A percentile compares a stretch with the other conserved stretches of the same genome.
Conservation (phyloP, 1,140 invertebrate genomes). For the Lepidurus apus region DNA sequence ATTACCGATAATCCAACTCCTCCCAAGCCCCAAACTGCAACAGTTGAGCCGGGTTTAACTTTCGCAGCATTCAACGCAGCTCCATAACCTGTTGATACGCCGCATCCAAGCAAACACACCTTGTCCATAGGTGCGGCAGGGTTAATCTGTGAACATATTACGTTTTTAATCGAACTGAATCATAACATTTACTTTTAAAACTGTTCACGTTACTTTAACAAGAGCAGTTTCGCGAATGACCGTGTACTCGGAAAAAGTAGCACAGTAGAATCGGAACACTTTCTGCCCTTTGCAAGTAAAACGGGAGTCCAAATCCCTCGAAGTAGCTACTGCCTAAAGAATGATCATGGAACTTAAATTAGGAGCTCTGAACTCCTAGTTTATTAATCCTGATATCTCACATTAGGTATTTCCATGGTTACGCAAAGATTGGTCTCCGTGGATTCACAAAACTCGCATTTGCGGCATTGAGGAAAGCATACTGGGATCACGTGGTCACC, state of each 20-base stretch:
- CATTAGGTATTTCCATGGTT: slow-evolving; percentile 43
- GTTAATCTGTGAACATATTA: slow-evolving; percentile 39
- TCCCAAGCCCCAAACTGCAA: slow-evolving; percentile 54
- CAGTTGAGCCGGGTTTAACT: slow-evolving; percentile 43
- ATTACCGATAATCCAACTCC: slow-evolving; percentile 56
- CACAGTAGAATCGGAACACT: slow-evolving; percentile 54
- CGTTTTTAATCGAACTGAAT: background rate
- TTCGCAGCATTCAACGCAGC: slow-evolving; percentile 52
- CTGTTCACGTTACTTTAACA: slow-evolving; percentile 39
- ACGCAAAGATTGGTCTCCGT: slow-evolving; percentile 47
- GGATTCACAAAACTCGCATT: slow-evolving; percentile 50
- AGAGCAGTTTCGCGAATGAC: slow-evolving; percentile 52
- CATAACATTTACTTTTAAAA: background rate
- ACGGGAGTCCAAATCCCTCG: slow-evolving; percentile 52
- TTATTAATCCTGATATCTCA: background rate
- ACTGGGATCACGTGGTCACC: slow-evolving; percentile 53
- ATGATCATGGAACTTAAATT: background rate
- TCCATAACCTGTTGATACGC: slow-evolving; percentile 49
- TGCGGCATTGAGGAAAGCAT: slow-evolving; percentile 51
- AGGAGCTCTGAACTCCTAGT: background rate
- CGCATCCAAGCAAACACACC: slow-evolving; percentile 58
- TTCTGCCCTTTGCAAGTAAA: slow-evolving; percentile 52
- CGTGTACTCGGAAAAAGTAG: slow-evolving; percentile 54
- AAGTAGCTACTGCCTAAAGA: slow-evolving; percentile 46
- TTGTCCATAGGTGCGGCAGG: slow-evolving; percentile 48